phyloP scores from a whole-genome alignment of 2,113 vertebrate genomes.

The Neomonachus schauinslandi region DNA sequence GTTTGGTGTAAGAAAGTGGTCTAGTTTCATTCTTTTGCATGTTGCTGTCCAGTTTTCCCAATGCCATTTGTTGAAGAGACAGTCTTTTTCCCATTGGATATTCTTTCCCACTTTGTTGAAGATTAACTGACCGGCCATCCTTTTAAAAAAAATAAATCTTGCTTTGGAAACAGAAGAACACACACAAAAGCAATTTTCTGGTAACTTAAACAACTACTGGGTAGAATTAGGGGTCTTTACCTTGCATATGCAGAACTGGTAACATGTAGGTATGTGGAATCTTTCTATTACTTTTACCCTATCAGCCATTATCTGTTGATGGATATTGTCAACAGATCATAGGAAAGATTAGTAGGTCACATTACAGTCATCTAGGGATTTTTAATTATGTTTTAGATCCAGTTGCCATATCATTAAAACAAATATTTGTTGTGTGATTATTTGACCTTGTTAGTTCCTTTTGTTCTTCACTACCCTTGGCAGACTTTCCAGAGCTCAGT shows the following conservation, averaged over 20 bases:
- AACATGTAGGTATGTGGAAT: not conserved
- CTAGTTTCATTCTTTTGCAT: not conserved
- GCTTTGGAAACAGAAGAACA: not conserved
- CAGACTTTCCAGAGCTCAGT: not conserved
- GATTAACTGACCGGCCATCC: not conserved
- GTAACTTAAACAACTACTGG: not conserved
- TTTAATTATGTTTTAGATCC: constrained; percentile 1
- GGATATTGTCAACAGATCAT: not conserved
- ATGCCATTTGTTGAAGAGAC: not conserved
- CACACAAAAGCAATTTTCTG: not conserved
- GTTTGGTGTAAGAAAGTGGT: not conserved
- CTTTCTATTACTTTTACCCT: not conserved
- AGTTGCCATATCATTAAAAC: not conserved
- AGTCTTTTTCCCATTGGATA: not conserved
- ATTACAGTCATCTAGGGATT: not conserved
- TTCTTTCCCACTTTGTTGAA: not conserved
- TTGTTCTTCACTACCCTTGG: not conserved
- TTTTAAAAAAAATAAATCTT: not conserved
- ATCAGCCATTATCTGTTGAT: not conserved
- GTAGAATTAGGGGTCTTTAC: not conserved
- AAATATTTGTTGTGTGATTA: not conserved
- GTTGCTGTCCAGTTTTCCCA: not conserved
- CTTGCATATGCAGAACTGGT: not conserved
- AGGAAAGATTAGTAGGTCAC: not conserved
- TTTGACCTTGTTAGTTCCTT: not conserved